Percentiles rank a stretch among this genome's conserved stretches.
phyloP scores from a whole-genome alignment of 2,113 vertebrate species.

The Charina bottae region DNA sequence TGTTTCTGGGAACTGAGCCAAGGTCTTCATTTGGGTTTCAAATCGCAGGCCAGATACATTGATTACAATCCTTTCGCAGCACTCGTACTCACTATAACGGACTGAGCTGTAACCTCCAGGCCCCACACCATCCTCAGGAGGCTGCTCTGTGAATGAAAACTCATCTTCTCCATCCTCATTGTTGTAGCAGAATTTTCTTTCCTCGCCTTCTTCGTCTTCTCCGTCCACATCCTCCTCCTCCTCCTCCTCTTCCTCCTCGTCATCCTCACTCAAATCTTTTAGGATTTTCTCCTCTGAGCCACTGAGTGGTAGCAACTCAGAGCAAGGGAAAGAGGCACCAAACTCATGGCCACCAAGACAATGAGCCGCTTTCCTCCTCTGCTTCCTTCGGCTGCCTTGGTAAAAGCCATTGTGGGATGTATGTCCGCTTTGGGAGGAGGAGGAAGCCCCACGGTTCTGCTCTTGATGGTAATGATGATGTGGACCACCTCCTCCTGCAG shows the following conservation, averaged over 20 bases:
- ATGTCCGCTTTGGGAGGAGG: conserved; percentile 63
- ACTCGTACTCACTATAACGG: conserved; percentile 88
- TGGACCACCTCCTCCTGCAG: conserved; percentile 69
- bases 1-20: conserved; percentile 96
- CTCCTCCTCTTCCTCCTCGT: conserved; percentile 83
- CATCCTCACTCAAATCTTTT: conserved; percentile 89
- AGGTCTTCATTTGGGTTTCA: conserved; percentile 94
- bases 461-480: conserved; percentile 85
- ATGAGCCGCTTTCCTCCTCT: conserved; percentile 62
- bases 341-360: conserved; percentile 65
- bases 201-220: conserved; percentile 74
- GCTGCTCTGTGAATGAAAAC: conserved; percentile 83
- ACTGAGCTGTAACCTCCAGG: conserved; percentile 82
- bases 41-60: conserved; percentile 96
- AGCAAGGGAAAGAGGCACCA: conserved; percentile 82
- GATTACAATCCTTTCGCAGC: conserved; percentile 95
- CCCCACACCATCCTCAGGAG: conserved; percentile 73
- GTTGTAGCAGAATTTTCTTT: conserved; percentile 81
- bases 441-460: conserved; percentile 74
- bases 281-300: conserved; percentile 95
- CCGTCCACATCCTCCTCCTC: conserved; percentile 74
- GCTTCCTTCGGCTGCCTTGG: conserved; percentile 66
- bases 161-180: conserved; percentile 88
- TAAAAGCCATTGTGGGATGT: conserved; percentile 64
- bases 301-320: conserved; percentile 89